A percentile compares a stretch with the other conserved stretches of the same genome.
phyloP scores from a whole-genome alignment of 2,888 invertebrate genomes.

The Campopleginae sp. region DNA sequence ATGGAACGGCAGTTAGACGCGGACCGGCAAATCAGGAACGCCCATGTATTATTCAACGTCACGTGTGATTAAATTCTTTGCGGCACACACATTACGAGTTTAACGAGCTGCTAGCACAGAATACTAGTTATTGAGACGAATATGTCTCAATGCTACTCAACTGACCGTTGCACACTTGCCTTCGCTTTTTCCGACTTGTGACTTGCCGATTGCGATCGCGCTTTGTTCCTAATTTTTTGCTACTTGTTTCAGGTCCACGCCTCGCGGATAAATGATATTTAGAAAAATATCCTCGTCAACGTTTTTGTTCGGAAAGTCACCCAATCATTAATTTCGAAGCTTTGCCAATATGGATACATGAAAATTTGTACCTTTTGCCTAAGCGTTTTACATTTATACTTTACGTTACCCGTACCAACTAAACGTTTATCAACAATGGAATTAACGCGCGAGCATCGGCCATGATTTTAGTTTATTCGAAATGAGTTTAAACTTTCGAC shows the following conservation, averaged over 20 bases:
- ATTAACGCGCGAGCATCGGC: neutral
- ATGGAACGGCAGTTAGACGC: neutral
- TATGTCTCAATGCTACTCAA: constrained; percentile 3
- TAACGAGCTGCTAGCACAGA: constrained; percentile 31
- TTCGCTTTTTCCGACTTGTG: neutral
- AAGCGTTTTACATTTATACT: no score
- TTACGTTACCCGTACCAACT: neutral
- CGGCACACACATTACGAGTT: constrained; percentile 34
- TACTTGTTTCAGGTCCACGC: no score
- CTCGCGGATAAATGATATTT: no score
- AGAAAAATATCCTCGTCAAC: no score
- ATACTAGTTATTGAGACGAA: neutral
- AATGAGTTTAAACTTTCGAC: neutral
- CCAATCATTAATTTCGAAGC: no score
- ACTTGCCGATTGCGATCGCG: neutral
- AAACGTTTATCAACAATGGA: neutral
- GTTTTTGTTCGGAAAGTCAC: no score
- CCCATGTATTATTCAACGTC: constrained; percentile 52
- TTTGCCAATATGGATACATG: neutral
- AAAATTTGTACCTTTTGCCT: neutral
- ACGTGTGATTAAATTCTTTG: constrained; percentile 10
- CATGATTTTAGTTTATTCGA: neutral
- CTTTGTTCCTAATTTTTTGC: no score
- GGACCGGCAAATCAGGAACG: constrained; percentile 33
- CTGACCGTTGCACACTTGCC: neutral